Evolutionary conservation across 2,797 vertebrate genomes (phyloP), one percentile per base, ranked within the genome.

Genomic region (Hydrolagus colliei): DNA sequence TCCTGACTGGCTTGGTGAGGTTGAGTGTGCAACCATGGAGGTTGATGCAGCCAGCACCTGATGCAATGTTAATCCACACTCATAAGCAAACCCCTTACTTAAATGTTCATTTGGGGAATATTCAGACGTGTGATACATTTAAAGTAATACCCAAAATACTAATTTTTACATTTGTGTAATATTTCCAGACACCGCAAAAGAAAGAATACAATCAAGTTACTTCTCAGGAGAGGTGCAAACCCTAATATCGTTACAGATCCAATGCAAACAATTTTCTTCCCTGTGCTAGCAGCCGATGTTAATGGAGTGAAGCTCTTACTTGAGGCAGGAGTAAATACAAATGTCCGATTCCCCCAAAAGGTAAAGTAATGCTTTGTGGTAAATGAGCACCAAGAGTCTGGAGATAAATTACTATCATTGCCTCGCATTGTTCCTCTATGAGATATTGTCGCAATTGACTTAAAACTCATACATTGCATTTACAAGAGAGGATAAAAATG

Each of bases 191-290:
- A 88, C 63, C 88, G 88, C 9, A 88, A 41, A 52, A 89, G 89
- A 86, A 93, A 95, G 92, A 86, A 85, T 74, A 97, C 94, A 62
- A 91, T 97, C 86, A 88, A 89, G 27, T 87, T 97, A 71, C 90
- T 98, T 77, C 87, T 98, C 89, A 88, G 75, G 0, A 90, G 94
- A 4, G 96, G 96, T 10, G 96, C 96, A 0, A 94, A 97, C 90
- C 96, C 96, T n/a, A 96, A 96, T 4, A 78, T 88, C 14, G 93
- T 93, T 90, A 73, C 68, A 8, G 88, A 93, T n/a, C 94, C 95
- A 12, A 91, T 95, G 93, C 93, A 93, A 0, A 90, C 91, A 85
- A 91, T 98, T 18, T 95, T 97, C 89, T 86, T 96, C 13, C 92
- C 96, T 1, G 90, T 96, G 78, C 95, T 96, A 93, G 93, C 96